Conservation (phyloP, 2,113 vertebrate genomes). For the Aegithalos caudatus region DNA sequence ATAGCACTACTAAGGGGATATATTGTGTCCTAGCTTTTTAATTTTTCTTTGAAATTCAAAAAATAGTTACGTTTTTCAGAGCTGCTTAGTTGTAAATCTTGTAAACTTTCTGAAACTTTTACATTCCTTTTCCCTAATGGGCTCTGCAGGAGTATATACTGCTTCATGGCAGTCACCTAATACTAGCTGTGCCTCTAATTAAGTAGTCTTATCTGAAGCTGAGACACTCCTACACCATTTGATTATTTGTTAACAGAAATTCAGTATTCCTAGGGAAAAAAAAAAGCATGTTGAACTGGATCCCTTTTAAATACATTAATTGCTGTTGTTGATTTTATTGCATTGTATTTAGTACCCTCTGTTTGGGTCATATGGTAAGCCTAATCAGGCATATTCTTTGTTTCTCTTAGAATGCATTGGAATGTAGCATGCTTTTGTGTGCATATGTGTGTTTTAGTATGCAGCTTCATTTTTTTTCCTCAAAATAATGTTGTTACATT, state of each 20-base stretch:
- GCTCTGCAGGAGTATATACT: not conserved
- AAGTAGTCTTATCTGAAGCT: conserved; percentile 48
- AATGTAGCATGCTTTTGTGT: not conserved
- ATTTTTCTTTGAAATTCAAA: conserved; percentile 26
- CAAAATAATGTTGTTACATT: not conserved
- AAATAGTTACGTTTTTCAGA: not conserved
- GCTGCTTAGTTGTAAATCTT: not conserved
- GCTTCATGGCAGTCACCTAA: not conserved
- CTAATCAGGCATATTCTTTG: not conserved
- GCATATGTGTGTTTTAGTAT: not conserved
- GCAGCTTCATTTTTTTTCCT: not conserved
- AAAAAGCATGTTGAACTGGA: not conserved
- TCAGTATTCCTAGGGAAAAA: not conserved
- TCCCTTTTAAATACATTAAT: not conserved
- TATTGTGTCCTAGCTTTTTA: conserved; percentile 25
- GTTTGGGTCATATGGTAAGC: not conserved
- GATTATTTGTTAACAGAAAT: not conserved
- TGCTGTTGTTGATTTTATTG: not conserved
- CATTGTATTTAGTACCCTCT: not conserved
- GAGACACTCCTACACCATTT: conserved; percentile 19
- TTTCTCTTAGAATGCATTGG: not conserved
- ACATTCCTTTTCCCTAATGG: not conserved
- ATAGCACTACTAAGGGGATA: not conserved
- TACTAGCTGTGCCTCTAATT: conserved; percentile 17
- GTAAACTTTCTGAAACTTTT: conserved; percentile 16